Evolutionary conservation across 2,797 vertebrate genomes (phyloP).

Genomic region (Hozukius guyotensis): DNA sequence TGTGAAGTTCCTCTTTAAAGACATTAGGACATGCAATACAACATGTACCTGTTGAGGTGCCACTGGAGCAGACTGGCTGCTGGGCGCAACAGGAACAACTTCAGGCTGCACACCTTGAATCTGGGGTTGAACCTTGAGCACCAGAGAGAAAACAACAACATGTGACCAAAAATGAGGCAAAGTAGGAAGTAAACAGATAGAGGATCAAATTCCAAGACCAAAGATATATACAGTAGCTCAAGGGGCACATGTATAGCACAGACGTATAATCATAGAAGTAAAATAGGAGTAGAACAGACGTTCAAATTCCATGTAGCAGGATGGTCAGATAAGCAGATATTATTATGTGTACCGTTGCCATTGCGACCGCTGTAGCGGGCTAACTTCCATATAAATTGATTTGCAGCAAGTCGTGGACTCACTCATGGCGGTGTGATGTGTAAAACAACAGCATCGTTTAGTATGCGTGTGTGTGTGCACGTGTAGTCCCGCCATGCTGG

Average conservation of each 20-base stretch:
- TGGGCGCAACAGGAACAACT: slow-evolving; percentile 70
- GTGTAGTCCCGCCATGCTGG: too few species aligned
- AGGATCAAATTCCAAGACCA: background rate
- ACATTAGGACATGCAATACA: background rate
- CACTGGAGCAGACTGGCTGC: slow-evolving; percentile 76
- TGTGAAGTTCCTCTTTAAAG: slow-evolving; percentile 11
- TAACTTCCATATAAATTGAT: too few species aligned
- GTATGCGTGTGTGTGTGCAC: too few species aligned
- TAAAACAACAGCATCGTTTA: too few species aligned
- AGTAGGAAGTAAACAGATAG: background rate
- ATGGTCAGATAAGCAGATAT: too few species aligned
- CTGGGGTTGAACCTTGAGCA: slow-evolving; percentile 66
- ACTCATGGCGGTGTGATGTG: too few species aligned
- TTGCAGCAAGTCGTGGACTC: too few species aligned
- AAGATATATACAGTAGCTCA: background rate
- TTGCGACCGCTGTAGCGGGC: too few species aligned
- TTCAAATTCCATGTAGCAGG: background rate
- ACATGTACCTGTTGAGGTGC: slow-evolving; percentile 85
- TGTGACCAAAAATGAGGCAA: background rate
- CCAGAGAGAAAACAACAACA: background rate
- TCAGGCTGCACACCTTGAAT: slow-evolving; percentile 81
- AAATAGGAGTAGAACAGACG: background rate
- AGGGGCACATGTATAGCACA: background rate
- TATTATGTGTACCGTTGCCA: too few species aligned
- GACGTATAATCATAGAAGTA: background rate